Base-by-base conservation (phyloP, 2,888 invertebrate species). In the Eudasyphora cyanicolor region DNA sequence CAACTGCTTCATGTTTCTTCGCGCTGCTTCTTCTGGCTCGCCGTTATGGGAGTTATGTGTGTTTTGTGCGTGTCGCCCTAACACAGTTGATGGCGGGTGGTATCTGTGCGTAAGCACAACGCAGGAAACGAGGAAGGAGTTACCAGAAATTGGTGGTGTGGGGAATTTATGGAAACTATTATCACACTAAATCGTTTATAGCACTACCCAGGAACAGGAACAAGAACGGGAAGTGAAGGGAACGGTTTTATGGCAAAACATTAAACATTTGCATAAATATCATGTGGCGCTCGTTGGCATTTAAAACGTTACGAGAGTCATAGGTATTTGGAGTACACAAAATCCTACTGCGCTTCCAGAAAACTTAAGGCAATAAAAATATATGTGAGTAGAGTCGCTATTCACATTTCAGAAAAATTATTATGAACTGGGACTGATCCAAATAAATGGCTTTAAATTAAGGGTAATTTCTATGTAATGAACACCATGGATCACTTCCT, bases 91-190 rank as follows among this genome's bases (percentile, higher is more conserved):
- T n/a, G n/a, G n/a, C 45, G 64, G 38, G 64, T 17, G 32, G 17
- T 17, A 32, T 35, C 38, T 19, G 35, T 57, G 57, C 57, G 27
- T 14, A 24, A 24, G 57, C 27, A 24, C 57, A 24, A 27, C 27
- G 8, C 57, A 7, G 35, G 35, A 64, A 35, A 35, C 10, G 21
- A 4, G 19, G 32, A 12, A 32, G 32, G 62, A 24, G 54, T 24
- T 54, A 24, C 54, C 10, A 54, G 19, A 35, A 35, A 21, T 32
- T n/a, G 7, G 32, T 62, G 62, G 62, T 21, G 35, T 21, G 42
- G 42, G 42, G 42, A 67, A 38, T 42, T 42, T 42, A 67, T 67
- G 67, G n/a, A 67, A 67, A 67, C 67, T 67, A 67, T 67, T 67
- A 42, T 42, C 42, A 2, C 67, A 42, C 42, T 67, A 67, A 67